Base-by-base conservation (phyloP, 2,888 invertebrate species). In the Scaptomyza reducta region DNA sequence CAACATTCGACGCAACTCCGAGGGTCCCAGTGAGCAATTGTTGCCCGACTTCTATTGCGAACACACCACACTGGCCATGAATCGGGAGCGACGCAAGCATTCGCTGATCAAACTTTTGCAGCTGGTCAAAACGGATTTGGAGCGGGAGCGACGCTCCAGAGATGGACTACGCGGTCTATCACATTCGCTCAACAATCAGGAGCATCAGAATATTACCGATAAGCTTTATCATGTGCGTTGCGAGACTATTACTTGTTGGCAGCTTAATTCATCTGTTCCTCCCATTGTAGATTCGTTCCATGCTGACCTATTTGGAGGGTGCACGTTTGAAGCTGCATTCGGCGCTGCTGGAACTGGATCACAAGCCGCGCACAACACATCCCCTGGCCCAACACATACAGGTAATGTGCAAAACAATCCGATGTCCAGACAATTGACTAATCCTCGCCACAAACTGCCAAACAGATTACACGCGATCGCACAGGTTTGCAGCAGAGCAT, bases 21-120 rank as follows among this genome's bases (percentile, higher is more conserved):
- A 94, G 38, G 94, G 94, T 0, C 93, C 94, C 47, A 93, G 94
- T 77, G 98, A 98, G 89, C 98, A 98, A 91, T 93, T 97, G 55
- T 92, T 98, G 70, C 97, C 98, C 0, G 98, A 98, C 92, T 98
- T 97, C 93, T 98, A 98, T 92, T 97, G 98, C 84, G 98, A 98
- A 90, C 98, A 98, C 92, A 95, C 96, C 74, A 97, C 97, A 2
- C 94, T 98, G 82, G 96, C 96, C 29, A 98, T 98, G 98, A 98
- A 98, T 91, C 93, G 95, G 56, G 98, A 97, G 88, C 93, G 98
- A 68, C 94, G 98, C 85, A 97, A 96, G 92, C 96, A 96, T 92
- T 96, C 97, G 4, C 92, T 98, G 64, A 93, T 97, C 58, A 96
- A 97, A 91, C 94, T 98, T 54, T 92, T 98, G 35, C 96, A 97